Evolutionary conservation across 1,140 invertebrate species (phyloP).

Genomic region (Acromyrmex charruanus): DNA sequence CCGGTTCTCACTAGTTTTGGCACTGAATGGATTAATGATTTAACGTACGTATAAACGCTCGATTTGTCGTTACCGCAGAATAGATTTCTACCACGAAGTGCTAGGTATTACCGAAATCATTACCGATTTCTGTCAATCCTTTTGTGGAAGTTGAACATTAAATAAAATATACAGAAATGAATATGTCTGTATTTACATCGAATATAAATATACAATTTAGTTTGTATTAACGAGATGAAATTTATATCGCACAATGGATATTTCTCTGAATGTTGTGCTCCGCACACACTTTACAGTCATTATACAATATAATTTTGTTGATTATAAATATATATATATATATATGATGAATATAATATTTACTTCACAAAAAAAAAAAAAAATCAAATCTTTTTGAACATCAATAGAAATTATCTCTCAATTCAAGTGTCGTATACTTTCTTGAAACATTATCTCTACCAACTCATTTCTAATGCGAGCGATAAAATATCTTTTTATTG

Average conservation of each 20-base stretch:
- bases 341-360: no score
- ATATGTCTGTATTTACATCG: neutral
- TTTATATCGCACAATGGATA: neutral
- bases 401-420: neutral
- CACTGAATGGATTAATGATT: conserved; percentile 10
- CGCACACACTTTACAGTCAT: neutral
- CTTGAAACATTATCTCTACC: neutral
- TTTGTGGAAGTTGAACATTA: neutral
- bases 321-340: no score
- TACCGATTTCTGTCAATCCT: neutral
- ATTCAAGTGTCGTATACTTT: neutral
- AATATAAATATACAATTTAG: conserved; percentile 1
- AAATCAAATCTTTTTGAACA: neutral
- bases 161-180: conserved; percentile 27
- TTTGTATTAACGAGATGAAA: conserved; percentile 31
- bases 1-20: conserved; percentile 11
- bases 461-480: neutral
- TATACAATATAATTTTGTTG: neutral
- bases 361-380: neutral
- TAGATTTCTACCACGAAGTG: conserved; percentile 28
- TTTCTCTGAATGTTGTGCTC: conserved; percentile 11
- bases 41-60: neutral
- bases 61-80: conserved; percentile 16
- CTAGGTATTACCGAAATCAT: conserved; percentile 1
- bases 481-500: neutral